Evolutionary conservation across 2,113 vertebrate species (phyloP).

Genomic region (Xenotilapia flavipinnis): DNA sequence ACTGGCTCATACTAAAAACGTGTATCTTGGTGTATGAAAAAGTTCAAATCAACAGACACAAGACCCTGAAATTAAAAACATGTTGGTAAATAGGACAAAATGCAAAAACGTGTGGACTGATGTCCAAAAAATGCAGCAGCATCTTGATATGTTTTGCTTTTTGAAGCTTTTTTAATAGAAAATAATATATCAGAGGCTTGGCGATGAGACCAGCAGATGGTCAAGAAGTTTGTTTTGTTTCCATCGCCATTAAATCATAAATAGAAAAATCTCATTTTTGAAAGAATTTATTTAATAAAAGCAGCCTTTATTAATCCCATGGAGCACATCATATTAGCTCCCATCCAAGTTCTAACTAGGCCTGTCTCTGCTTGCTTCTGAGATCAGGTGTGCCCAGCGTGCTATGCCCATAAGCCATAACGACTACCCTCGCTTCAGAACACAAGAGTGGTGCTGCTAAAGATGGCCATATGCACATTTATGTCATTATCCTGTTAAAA

Average conservation of each 20-base stretch:
- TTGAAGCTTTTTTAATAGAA: not conserved
- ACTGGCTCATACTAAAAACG: not conserved
- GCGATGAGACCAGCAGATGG: not conserved
- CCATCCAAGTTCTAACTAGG: not conserved
- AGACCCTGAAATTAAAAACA: not conserved
- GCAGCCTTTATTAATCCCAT: not conserved
- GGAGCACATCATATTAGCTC: not conserved
- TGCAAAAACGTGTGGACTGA: not conserved
- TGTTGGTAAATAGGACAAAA: not conserved
- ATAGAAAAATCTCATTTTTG: not conserved
- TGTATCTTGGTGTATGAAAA: not conserved
- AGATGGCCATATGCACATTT: not conserved
- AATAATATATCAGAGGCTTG: not conserved
- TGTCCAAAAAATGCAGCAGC: not conserved
- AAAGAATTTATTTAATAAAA: not conserved
- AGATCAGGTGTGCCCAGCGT: not conserved
- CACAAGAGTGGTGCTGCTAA: not conserved
- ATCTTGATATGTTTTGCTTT: not conserved
- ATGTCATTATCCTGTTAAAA: not conserved
- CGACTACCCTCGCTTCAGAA: not conserved
- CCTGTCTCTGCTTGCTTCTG: not conserved
- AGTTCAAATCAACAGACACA: not conserved
- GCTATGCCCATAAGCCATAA: not conserved
- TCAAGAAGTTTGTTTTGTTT: not conserved
- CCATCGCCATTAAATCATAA: not conserved